Conservation (phyloP, 2,888 invertebrate genomes). For the Chymomyza procnemis region DNA sequence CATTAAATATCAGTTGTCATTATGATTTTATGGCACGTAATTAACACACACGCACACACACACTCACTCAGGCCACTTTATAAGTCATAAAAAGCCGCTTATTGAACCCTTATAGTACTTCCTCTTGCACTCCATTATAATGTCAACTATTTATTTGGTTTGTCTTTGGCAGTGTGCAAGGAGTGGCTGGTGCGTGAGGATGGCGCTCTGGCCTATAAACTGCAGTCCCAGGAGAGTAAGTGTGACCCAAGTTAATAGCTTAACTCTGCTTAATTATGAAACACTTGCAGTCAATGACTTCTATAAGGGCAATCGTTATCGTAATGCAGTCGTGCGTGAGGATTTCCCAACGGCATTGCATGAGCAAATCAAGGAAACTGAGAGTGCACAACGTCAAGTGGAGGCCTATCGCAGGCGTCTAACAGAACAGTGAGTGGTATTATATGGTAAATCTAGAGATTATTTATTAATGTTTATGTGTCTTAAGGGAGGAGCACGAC, state of each 20-base stretch:
- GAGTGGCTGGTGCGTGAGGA: constrained; percentile 92
- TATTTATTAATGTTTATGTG: background rate
- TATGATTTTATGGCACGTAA: constrained; percentile 22
- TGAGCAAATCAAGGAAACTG: constrained; percentile 85
- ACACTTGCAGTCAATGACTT: constrained; percentile 84
- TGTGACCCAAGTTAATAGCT: constrained; percentile 13
- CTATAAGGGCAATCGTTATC: constrained; percentile 86
- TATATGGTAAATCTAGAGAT: background rate
- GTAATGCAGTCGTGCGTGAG: constrained; percentile 87
- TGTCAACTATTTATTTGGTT: constrained; percentile 16
- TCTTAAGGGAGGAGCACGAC: constrained; percentile 83
- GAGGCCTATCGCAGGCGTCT: constrained; percentile 79
- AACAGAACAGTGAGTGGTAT: constrained; percentile 82
- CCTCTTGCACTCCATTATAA: background rate
- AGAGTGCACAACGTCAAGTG: constrained; percentile 82
- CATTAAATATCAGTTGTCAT: constrained; percentile 48
- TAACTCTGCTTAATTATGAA: background rate
- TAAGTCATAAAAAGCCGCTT: constrained; percentile 47
- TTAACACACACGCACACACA: background rate
- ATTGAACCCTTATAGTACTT: constrained; percentile 28
- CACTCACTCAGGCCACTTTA: too few relatives aligned
- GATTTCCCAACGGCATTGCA: constrained; percentile 87
- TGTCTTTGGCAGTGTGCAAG: constrained; percentile 82
- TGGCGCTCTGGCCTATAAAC: constrained; percentile 87
- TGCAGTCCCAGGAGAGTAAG: constrained; percentile 90